Evolutionary conservation across 1,140 invertebrate species (phyloP), one percentile per base, ranked within the genome.

Genomic region (Polyergus mexicanus): DNA sequence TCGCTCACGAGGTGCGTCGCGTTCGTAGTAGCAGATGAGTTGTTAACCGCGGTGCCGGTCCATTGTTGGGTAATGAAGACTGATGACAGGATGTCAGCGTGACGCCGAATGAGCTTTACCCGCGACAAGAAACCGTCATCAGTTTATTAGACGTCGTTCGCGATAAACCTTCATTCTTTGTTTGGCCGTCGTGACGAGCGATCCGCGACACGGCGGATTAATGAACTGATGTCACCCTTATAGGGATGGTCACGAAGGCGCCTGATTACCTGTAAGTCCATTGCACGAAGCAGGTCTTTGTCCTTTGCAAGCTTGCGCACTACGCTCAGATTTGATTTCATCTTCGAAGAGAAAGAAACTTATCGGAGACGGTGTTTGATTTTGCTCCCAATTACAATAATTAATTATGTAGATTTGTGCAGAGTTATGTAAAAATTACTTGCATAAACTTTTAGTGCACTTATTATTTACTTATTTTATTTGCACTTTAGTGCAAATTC

Each of bases 61-160:
- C 84, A 93, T 93, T 92, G 91, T 93, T 92, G 89, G 78, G 77
- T 93, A 91, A 91, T 90, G 91, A 93, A 93, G 93, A 93, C 89
- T 91, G 90, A 94, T 92, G 92, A 92, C 91, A 90, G 88, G 86
- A 90, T 91, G 89, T 91, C 86, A 91, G 78, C 76, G 65, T 72
- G 78, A 87, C 83, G 84, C 83, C 89, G 88, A 93, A 92, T 87
- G 89, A 91, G 89, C 88, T 71, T 88, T 88, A 75, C 66, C 66
- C 63, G 89, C 74, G 72, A 89, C 90, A 94, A 94, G 93, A 93
- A 93, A 91, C 88, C 89, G 87, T 86, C 90, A 92, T 91, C 90
- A 91, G 92, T 94, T 94, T 94, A 94, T 94, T 94, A 92, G 92
- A 91, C 85, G 91, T 90, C 92, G 90, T 91, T 91, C 86, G 84